Conservation (phyloP, 2,888 invertebrate species). For the Arge pagana region DNA sequence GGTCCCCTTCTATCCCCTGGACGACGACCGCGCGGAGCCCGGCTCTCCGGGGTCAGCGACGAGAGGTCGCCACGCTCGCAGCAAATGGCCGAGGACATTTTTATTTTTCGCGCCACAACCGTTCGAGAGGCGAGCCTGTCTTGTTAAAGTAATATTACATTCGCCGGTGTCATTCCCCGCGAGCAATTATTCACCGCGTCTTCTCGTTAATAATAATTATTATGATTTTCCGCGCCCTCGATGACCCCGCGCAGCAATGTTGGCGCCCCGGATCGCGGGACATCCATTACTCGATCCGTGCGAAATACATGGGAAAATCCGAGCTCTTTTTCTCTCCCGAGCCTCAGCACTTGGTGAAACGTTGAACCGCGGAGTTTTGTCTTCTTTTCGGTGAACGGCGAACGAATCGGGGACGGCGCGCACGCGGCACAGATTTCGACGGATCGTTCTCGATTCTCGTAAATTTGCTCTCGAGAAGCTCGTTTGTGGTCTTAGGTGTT, state of each 20-base stretch:
- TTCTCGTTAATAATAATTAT: too few relatives aligned
- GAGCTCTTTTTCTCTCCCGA: too few relatives aligned
- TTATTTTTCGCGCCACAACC: constrained; percentile 29
- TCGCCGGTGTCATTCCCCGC: constrained; percentile 16
- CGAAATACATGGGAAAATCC: too few relatives aligned
- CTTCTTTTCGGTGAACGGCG: too few relatives aligned
- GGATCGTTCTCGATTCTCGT: background rate
- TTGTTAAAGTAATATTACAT: constrained; percentile 18
- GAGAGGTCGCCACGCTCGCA: constrained; percentile 46
- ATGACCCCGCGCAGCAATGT: too few relatives aligned
- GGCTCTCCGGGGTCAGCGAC: constrained; percentile 42
- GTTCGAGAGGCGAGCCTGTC: constrained; percentile 13
- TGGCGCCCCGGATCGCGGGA: too few relatives aligned
- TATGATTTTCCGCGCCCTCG: too few relatives aligned
- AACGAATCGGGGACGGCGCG: too few relatives aligned
- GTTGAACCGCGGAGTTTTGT: constrained; percentile 2
- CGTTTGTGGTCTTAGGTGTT: background rate
- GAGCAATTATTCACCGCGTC: constrained; percentile 20
- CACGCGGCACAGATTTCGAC: too few relatives aligned
- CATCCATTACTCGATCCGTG: too few relatives aligned
- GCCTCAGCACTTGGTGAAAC: too few relatives aligned
- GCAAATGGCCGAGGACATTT: constrained; percentile 41
- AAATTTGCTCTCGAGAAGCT: background rate
- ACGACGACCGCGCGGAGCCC: constrained; percentile 10
- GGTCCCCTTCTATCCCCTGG: background rate